Percentiles rank a stretch among this genome's conserved stretches.
Evolutionary conservation across 2,797 vertebrate genomes (phyloP).

Genomic region (Sebastiscus tertius): DNA sequence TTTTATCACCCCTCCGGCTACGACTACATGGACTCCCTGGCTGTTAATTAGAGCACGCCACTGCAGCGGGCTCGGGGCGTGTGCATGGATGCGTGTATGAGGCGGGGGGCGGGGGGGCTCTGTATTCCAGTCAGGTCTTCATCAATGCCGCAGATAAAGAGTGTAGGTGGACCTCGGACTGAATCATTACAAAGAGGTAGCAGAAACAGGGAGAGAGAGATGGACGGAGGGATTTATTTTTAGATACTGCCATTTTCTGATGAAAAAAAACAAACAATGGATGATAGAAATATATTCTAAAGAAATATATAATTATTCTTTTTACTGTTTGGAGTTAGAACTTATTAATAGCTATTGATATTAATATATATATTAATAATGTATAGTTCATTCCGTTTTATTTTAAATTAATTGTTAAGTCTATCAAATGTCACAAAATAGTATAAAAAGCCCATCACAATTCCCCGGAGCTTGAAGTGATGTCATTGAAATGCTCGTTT

Average conservation of each 20-base stretch:
- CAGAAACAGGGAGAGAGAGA: neutral
- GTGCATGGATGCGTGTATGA: neutral
- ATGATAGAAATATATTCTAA: neutral
- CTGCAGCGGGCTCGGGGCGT: conserved; percentile 41
- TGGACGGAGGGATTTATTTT: neutral
- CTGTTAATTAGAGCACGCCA: conserved; percentile 73
- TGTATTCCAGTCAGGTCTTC: conserved; percentile 52
- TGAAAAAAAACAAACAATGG: neutral
- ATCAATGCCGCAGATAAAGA: conserved; percentile 47
- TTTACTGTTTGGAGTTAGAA: neutral
- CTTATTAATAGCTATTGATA: too few species aligned
- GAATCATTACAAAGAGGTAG: conserved; percentile 20
- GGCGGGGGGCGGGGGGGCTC: conserved; percentile 14
- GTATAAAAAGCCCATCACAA: neutral
- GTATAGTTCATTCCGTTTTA: neutral
- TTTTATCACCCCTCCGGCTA: conserved; percentile 74
- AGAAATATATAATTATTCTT: neutral
- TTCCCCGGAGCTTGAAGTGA: neutral
- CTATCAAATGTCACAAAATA: neutral
- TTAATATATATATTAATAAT: neutral
- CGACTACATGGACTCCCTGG: conserved; percentile 69
- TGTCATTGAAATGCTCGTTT: neutral
- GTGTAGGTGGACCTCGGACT: conserved; percentile 42
- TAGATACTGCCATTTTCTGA: neutral
- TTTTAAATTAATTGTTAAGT: neutral